Evolutionary conservation across 2,888 invertebrate genomes (phyloP).

Genomic region (Acronicta alni): DNA sequence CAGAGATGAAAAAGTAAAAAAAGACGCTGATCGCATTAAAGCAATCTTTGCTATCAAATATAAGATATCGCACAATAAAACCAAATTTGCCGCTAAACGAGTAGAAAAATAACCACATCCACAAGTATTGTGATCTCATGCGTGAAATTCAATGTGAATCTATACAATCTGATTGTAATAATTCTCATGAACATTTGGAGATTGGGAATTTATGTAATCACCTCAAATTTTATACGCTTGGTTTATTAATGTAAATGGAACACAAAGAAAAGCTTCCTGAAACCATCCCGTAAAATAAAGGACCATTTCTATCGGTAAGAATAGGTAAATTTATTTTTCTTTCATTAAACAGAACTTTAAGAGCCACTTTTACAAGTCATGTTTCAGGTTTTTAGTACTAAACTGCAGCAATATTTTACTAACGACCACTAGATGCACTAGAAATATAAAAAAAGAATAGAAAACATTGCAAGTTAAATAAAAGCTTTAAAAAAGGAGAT

Average conservation of each 20-base stretch:
- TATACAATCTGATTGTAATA: constrained; percentile 28
- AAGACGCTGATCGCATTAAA: constrained; percentile 40
- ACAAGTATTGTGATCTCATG: constrained; percentile 28
- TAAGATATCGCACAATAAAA: constrained; percentile 37
- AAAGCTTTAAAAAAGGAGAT: no score
- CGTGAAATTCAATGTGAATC: constrained; percentile 30
- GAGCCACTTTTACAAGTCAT: no score
- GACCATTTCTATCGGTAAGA: no score
- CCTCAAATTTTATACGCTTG: not conserved
- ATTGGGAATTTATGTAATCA: constrained; percentile 1
- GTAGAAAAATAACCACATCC: constrained; percentile 43
- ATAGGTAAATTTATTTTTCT: no score
- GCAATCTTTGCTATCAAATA: constrained; percentile 37
- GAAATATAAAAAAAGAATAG: no score
- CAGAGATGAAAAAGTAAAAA: constrained; percentile 30
- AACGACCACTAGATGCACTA: no score
- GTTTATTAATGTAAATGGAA: not conserved
- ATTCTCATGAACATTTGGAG: constrained; percentile 25
- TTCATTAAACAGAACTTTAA: no score
- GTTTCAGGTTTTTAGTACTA: no score
- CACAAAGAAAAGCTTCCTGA: not conserved
- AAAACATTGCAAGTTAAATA: no score
- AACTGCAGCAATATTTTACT: no score
- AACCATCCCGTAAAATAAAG: no score
- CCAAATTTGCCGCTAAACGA: constrained; percentile 34